Base-by-base conservation (phyloP, 2,888 invertebrate genomes). In the Drosophila leonis region DNA sequence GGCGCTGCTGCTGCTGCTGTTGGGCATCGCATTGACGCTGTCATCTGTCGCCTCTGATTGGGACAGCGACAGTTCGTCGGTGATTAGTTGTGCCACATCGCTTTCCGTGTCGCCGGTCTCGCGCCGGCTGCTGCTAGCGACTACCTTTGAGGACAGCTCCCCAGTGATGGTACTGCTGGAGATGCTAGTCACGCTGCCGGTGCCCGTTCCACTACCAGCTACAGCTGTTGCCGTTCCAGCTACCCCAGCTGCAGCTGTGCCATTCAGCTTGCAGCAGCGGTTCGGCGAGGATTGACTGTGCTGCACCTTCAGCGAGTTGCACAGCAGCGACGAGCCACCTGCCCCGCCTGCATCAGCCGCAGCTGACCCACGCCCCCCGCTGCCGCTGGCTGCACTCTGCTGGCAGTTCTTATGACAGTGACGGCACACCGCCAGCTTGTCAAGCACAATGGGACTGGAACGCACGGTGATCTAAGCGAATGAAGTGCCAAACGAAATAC, bases 381-480 rank as follows among this genome's bases (percentile, higher is more conserved):
- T 57, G 31, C 62, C 65, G 6, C 68, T 75, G 9, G 67, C 59
- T 2, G 73, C 73, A 37, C 67, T 82, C 62, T 92, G 91, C 66
- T 92, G 94, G 93, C 96, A 96, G 90, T 96, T 96, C 93, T 95
- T 96, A 90, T 96, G 96, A 93, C 96, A 96, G 92, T 96, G 95
- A 78, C 95, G 95, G 93, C 96, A 96, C 63, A 96, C 95, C 62
- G 96, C 95, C 88, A 96, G 94, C 65, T 95, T 95, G 93, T 96
- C 96, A 72, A 95, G 95, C 75, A 92, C 90, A 79, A 95, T 95
- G 69, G 96, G 96, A 92, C 96, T 96, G 57, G 96, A 96, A 87
- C 96, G 94, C 65, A 96, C 96, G 55, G 96, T 96, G 79, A 96
- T 96, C 96, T 96, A 75, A 54, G 65, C 56, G 37, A 15, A 51